Conservation (phyloP, 2,888 invertebrate genomes). For the Mechanitis messenoides region DNA sequence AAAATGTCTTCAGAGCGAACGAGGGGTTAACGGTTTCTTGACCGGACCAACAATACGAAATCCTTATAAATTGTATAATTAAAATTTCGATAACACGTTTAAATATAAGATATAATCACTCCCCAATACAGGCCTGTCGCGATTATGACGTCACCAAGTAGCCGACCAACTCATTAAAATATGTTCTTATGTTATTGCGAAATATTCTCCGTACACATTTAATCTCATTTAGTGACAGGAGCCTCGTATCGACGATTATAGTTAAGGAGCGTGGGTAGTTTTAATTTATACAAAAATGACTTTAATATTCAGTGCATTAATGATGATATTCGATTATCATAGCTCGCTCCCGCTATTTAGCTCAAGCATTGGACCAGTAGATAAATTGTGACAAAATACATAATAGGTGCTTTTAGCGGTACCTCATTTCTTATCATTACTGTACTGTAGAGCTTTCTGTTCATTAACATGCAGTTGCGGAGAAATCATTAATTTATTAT, state of each 20-base stretch:
- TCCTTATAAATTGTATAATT: conserved; percentile 13
- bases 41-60: conserved; percentile 3
- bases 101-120: conserved; percentile 11
- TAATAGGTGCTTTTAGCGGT: conserved; percentile 37
- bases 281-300: conserved; percentile 25
- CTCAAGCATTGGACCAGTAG: conserved; percentile 26
- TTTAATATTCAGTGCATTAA: conserved; percentile 25
- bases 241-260: conserved; percentile 51
- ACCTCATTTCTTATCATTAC: conserved; percentile 34
- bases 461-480: conserved; percentile 23
- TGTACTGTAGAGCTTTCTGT: conserved; percentile 24
- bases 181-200: conserved; percentile 56
- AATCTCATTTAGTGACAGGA: conserved; percentile 68
- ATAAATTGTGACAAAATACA: conserved; percentile 41
- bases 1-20: neutral
- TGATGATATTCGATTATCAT: conserved; percentile 29
- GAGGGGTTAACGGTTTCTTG: conserved; percentile 4
- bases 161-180: conserved; percentile 42
- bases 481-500: conserved; percentile 16
- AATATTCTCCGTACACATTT: conserved; percentile 47
- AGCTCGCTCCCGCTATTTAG: conserved; percentile 24
- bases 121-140: conserved; percentile 21
- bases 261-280: conserved; percentile 38
- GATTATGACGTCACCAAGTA: conserved; percentile 33
- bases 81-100: conserved; percentile 18